Evolutionary conservation across 1,140 invertebrate genomes (phyloP).

Genomic region (Procambarus virginalis): DNA sequence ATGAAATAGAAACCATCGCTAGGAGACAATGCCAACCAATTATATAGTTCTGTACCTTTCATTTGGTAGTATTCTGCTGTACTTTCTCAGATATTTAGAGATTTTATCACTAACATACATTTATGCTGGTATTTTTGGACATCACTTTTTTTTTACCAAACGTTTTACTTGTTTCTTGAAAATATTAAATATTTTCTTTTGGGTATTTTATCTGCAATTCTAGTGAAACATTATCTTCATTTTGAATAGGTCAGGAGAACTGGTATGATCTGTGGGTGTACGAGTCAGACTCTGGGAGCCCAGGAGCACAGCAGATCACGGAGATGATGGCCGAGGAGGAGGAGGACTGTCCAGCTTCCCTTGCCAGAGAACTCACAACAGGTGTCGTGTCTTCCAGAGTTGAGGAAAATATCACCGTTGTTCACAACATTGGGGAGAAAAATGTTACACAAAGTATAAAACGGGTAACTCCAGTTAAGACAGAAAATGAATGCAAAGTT

Average conservation of each 20-base stretch:
- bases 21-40: no score
- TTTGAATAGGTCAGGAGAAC: conserved; percentile 49
- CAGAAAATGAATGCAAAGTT: neutral
- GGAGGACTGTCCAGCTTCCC: conserved; percentile 25
- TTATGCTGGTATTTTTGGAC: no score
- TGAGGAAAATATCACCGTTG: conserved; percentile 40
- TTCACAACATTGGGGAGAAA: neutral
- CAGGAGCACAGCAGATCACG: neutral
- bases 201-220: no score
- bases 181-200: no score
- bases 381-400: conserved; percentile 23
- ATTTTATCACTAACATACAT: no score
- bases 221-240: neutral
- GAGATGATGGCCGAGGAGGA: neutral
- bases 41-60: no score
- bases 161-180: no score
- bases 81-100: no score
- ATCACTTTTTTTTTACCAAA: no score
- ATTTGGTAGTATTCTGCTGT: no score
- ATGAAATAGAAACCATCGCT: no score
- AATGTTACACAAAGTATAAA: neutral
- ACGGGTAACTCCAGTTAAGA: neutral
- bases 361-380: conserved; percentile 23
- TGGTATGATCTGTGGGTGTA: conserved; percentile 64
- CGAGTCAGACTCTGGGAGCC: conserved; percentile 5